Percentiles rank a stretch among this genome's conserved stretches.
Evolutionary conservation across 2,888 invertebrate genomes (phyloP).

Genomic region (Stenolophus ochropezus): DNA sequence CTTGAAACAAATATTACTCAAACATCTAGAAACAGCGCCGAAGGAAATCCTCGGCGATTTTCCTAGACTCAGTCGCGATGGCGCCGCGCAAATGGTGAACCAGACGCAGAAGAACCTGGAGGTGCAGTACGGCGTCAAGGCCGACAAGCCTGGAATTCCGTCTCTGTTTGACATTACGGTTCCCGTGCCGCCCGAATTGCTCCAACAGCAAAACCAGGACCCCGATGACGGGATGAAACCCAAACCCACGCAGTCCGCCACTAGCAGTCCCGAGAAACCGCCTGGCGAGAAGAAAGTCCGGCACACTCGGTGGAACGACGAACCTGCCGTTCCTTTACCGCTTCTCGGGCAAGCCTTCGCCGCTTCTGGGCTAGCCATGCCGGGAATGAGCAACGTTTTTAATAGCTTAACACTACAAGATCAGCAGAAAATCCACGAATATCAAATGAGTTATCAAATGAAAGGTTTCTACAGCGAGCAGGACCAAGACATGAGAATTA

Average conservation of each 20-base stretch:
- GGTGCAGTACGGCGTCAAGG: slow-evolving; percentile 70
- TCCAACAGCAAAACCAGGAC: slow-evolving; percentile 58
- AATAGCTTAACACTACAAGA: slow-evolving; percentile 60
- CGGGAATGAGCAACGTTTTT: slow-evolving; percentile 49
- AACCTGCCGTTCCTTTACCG: slow-evolving; percentile 42
- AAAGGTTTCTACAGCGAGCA: slow-evolving; percentile 68
- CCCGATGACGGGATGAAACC: slow-evolving; percentile 2
- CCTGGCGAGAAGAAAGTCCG: slow-evolving; percentile 66
- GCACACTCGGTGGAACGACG: slow-evolving; percentile 71
- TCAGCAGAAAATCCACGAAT: slow-evolving; percentile 61
- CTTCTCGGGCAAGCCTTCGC: slow-evolving; percentile 36
- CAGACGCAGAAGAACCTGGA: slow-evolving; percentile 74
- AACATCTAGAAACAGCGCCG: slow-evolving; percentile 91
- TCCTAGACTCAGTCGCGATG: slow-evolving; percentile 86
- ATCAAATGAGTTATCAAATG: slow-evolving; percentile 64
- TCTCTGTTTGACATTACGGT: slow-evolving; percentile 71
- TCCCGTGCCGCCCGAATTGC: slow-evolving; percentile 68
- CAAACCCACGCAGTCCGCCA: background rate
- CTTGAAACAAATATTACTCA: slow-evolving; percentile 71
- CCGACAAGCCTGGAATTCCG: slow-evolving; percentile 68
- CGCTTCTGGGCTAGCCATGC: slow-evolving; percentile 3
- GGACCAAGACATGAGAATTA: slow-evolving; percentile 72
- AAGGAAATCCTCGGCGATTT: slow-evolving; percentile 94
- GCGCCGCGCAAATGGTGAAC: slow-evolving; percentile 77
- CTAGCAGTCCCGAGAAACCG: slow-evolving; percentile 10